Conservation (phyloP, 2,888 invertebrate genomes). For the Apamea crenata region DNA sequence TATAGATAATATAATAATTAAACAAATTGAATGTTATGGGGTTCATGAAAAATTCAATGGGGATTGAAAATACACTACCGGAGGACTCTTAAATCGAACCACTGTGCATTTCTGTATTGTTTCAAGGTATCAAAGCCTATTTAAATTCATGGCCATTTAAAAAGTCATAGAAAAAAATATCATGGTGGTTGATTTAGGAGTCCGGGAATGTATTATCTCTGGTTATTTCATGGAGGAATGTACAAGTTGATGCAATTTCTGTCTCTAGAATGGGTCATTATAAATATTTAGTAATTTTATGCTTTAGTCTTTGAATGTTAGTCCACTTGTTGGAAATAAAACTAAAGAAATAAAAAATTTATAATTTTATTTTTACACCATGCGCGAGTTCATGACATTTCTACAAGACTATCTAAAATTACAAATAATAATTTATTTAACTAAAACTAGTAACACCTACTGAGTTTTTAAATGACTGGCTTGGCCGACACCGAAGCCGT, state of each 20-base stretch:
- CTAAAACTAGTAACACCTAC: conserved; percentile 38
- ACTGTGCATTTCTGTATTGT: neutral
- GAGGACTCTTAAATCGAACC: too few species aligned
- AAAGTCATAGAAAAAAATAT: neutral
- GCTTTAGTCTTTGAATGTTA: conserved; percentile 72
- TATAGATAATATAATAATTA: conserved; percentile 32
- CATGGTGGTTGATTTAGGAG: neutral
- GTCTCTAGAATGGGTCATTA: conserved; percentile 73
- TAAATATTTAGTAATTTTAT: conserved; percentile 71
- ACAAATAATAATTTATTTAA: conserved; percentile 35
- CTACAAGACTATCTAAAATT: conserved; percentile 64
- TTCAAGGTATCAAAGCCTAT: neutral
- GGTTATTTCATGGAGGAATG: conserved; percentile 25
- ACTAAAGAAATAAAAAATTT: conserved; percentile 61
- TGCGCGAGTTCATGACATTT: conserved; percentile 36
- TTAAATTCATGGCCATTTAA: neutral
- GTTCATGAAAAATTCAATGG: conserved; percentile 18
- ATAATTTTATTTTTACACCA: conserved; percentile 66
- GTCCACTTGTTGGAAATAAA: conserved; percentile 80
- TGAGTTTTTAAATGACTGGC: conserved; percentile 50
- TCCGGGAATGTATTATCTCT: neutral
- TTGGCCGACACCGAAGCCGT: conserved; percentile 81
- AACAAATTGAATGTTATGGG: conserved; percentile 50
- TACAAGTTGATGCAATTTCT: conserved; percentile 69
- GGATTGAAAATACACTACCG: conserved; percentile 3